Base-by-base conservation (phyloP, 2,888 invertebrate species). In the Mimachlamys varia region DNA sequence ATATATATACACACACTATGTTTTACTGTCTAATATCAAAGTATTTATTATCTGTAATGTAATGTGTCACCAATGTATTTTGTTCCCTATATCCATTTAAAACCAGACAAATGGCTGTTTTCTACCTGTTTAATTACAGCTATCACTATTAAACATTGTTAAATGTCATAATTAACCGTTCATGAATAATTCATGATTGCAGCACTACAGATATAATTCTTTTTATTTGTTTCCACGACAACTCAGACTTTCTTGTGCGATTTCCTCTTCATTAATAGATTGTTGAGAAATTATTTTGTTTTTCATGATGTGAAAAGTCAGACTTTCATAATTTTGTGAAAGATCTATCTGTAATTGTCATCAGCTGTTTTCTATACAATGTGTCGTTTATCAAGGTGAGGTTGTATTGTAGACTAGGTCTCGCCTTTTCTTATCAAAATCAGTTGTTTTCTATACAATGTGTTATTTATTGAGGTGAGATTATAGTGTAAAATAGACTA, bases 271-370 rank as follows among this genome's bases (percentile, higher is more conserved):
- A 76, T 27, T 76, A 76, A 76, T 76, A 76, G 76, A 76, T 76
- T 76, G 76, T 76, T 13, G 33, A 76, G 76, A 33, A 76, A 76
- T 15, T 76, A 33, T 76, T 1, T 76, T 27, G 0, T 76, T 76
- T 76, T 76, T 76, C 27, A 27, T 44, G 13, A 27, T 76, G 7
- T 76, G 27, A 33, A 76, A 76, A 33, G 33, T 76, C 13, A 22
- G 33, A 13, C 33, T 76, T 76, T 27, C 27, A 76, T 76, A 76
- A 76, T 76, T 76, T n/a, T 13, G 27, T 76, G 62, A 76, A 76
- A 76, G 62, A 76, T 76, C 62, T 76, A 76, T 76, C 62, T 76
- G 17, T 58, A 38, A 58, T 89, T 89, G 62, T 76, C 62, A 7
- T 4, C 3, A 27, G 27, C 5, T n/a, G 27, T 76, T 76, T 76